A percentile compares a stretch with the other conserved stretches of the same genome.
Conservation (phyloP, 2,797 vertebrate genomes). For the Brotula barbata region DNA sequence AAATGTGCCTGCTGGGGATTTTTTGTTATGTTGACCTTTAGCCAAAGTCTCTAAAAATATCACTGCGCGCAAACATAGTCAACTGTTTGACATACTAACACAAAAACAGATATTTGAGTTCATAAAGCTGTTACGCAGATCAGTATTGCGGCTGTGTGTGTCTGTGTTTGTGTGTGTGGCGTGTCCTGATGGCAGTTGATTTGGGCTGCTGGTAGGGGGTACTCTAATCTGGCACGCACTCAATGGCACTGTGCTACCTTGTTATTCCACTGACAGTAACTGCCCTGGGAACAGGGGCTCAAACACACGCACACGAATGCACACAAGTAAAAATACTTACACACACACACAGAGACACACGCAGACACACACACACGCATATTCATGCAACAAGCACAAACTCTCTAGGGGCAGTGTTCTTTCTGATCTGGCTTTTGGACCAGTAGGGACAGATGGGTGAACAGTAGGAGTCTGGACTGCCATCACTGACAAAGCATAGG, state of each 20-base stretch:
- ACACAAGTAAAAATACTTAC: constrained; percentile 16
- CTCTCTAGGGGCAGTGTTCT: constrained; percentile 61
- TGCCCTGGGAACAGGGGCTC: constrained; percentile 66
- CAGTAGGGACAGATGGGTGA: constrained; percentile 77
- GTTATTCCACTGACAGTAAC: constrained; percentile 68
- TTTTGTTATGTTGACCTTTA: constrained; percentile 47
- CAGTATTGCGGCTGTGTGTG: constrained; percentile 37
- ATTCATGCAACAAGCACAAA: neutral
- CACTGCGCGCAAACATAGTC: constrained; percentile 23
- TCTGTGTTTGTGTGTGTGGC: constrained; percentile 42
- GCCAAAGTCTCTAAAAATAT: constrained; percentile 47
- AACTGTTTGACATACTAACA: constrained; percentile 28
- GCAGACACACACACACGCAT: constrained; percentile 22
- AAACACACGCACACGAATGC: constrained; percentile 48
- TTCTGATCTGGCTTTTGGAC: constrained; percentile 75
- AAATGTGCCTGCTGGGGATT: constrained; percentile 32
- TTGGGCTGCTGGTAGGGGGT: constrained; percentile 73
- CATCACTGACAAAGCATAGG: constrained; percentile 52
- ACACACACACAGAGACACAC: constrained; percentile 25
- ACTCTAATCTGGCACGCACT: constrained; percentile 74
- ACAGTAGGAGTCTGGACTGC: constrained; percentile 74
- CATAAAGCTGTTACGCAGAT: constrained; percentile 45
- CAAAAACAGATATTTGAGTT: constrained; percentile 41
- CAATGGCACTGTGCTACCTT: constrained; percentile 65
- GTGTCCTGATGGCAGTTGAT: constrained; percentile 68